phyloP scores from a whole-genome alignment of 2,888 invertebrate species.

The Osedax fenrisi region DNA sequence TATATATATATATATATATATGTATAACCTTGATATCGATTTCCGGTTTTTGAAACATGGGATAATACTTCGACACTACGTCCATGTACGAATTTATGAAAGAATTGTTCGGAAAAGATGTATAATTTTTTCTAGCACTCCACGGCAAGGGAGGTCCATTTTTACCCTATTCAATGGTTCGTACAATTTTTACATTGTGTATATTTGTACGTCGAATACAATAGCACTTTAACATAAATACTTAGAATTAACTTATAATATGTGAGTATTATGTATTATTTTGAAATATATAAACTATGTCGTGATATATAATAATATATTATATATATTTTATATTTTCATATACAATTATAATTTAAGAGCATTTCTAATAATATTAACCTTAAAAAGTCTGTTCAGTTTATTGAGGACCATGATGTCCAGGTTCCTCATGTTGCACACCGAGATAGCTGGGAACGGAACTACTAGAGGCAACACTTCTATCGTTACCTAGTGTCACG shows the following conservation, averaged over 20 bases:
- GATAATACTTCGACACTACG: constrained; percentile 33
- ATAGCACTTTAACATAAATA: too few relatives aligned
- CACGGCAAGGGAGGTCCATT: neutral
- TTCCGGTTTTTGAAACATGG: constrained; percentile 24
- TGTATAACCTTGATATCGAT: constrained; percentile 19
- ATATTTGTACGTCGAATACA: neutral
- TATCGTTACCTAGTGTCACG: constrained; percentile 21
- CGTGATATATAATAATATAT: too few relatives aligned
- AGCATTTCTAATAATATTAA: too few relatives aligned
- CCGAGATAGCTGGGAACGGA: constrained; percentile 35
- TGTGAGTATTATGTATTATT: too few relatives aligned
- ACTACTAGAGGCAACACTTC: constrained; percentile 33
- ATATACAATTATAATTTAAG: too few relatives aligned
- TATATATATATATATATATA: neutral
- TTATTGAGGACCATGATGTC: constrained; percentile 34
- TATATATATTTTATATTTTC: too few relatives aligned
- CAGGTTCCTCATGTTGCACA: constrained; percentile 36
- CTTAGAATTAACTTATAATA: too few relatives aligned
- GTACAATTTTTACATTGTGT: neutral
- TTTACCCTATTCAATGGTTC: neutral
- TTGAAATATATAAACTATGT: too few relatives aligned
- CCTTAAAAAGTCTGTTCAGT: constrained; percentile 33
- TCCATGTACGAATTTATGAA: constrained; percentile 34
- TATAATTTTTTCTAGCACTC: neutral
- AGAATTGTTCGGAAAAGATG: constrained; percentile 20